phyloP scores from a whole-genome alignment of 2,113 vertebrate genomes.

The Procavia capensis region DNA sequence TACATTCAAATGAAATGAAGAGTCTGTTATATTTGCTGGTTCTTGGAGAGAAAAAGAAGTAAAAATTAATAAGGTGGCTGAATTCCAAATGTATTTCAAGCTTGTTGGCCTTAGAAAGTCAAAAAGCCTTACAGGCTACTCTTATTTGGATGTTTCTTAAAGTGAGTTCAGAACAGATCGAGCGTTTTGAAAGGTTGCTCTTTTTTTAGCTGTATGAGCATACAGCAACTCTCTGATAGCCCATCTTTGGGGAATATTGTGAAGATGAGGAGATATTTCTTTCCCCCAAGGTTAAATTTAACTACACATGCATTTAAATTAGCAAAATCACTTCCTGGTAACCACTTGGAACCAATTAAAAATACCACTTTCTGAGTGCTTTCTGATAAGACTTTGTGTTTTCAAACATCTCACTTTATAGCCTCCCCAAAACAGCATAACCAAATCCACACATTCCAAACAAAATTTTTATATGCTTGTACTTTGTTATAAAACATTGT shows the following conservation, averaged over 20 bases:
- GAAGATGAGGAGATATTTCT: not conserved
- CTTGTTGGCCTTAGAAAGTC: not conserved
- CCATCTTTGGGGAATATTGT: slow-evolving; percentile 8
- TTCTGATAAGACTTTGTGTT: slow-evolving; percentile 44
- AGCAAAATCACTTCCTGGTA: slow-evolving; percentile 65
- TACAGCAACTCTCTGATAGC: not conserved
- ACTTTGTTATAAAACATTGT: not conserved
- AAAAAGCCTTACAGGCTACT: not conserved
- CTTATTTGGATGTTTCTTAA: not conserved
- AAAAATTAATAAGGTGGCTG: slow-evolving; percentile 5
- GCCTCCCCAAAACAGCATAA: not conserved
- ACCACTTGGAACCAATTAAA: slow-evolving; percentile 56
- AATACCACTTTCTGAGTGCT: slow-evolving; percentile 30
- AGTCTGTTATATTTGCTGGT: slow-evolving; percentile 27
- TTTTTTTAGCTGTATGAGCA: not conserved
- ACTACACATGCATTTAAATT: slow-evolving; percentile 50
- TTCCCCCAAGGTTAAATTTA: slow-evolving; percentile 58
- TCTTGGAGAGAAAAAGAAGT: not conserved
- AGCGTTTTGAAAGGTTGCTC: slow-evolving; percentile 11
- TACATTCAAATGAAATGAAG: slow-evolving; percentile 42
- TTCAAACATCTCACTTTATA: slow-evolving; percentile 48
- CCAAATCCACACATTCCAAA: slow-evolving; percentile 1
- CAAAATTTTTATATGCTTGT: slow-evolving; percentile 8
- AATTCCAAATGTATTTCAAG: slow-evolving; percentile 32
- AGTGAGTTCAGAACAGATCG: not conserved